A percentile compares a stretch with the other conserved stretches of the same genome.
phyloP scores from a whole-genome alignment of 2,888 invertebrate species.

The Drosophila fulvimacula region DNA sequence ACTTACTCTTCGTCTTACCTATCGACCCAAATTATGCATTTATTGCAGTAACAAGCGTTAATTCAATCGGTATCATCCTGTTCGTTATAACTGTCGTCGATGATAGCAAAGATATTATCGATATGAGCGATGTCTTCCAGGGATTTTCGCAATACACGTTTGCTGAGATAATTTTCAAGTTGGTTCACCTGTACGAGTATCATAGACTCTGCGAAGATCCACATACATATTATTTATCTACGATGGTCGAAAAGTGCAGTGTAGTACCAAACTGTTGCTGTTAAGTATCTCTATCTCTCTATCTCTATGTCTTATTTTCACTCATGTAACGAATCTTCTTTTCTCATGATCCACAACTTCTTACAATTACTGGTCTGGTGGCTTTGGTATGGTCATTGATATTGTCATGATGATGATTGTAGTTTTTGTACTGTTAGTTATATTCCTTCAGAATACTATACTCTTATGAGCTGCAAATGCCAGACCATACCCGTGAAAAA shows the following conservation, averaged over 20 bases:
- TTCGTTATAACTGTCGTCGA: slow-evolving; percentile 29
- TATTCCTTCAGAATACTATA: slow-evolving; percentile 14
- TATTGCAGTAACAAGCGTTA: slow-evolving; percentile 20
- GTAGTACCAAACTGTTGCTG: slow-evolving; percentile 63
- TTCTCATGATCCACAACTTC: slow-evolving; percentile 15
- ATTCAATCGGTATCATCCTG: slow-evolving; percentile 39
- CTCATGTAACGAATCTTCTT: neutral
- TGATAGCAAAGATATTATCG: accelerated
- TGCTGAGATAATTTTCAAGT: slow-evolving; percentile 43
- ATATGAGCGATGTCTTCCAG: slow-evolving; percentile 3
- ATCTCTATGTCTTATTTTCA: neutral
- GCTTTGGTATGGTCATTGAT: slow-evolving; percentile 29
- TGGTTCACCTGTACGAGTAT: slow-evolving; percentile 42
- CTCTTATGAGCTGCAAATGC: slow-evolving; percentile 3
- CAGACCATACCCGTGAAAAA: neutral
- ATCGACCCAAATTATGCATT: slow-evolving; percentile 85
- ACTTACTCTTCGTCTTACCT: slow-evolving; percentile 85
- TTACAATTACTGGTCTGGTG: slow-evolving; percentile 6
- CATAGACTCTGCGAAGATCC: slow-evolving; percentile 43
- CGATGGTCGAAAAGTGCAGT: slow-evolving; percentile 36
- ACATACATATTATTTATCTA: slow-evolving; percentile 40
- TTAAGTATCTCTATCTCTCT: slow-evolving; percentile 53
- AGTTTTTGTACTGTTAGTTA: neutral
- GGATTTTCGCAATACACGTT: slow-evolving; percentile 43
- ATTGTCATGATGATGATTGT: neutral